These are phyloP conservation scores for Drosophila tanythrix DNA, from an alignment of 2,888 invertebrate genomes.

Conservation along the genomic window DNA sequence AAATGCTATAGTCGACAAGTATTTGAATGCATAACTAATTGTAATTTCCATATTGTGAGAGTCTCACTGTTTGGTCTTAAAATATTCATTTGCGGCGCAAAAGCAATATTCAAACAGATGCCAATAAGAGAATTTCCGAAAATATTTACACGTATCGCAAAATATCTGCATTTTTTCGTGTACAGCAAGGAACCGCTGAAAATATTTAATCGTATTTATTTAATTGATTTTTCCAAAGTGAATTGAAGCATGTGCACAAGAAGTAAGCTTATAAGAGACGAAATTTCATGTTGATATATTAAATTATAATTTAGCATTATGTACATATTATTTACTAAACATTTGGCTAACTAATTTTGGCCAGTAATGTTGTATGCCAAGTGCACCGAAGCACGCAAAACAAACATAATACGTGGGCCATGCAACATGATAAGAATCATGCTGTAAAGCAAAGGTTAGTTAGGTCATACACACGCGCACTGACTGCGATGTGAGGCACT, in stretches of 20 bases:
- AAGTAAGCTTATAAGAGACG: neutral
- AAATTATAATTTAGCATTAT: conserved; percentile 33
- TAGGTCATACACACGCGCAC: conserved; percentile 47
- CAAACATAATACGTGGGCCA: conserved; percentile 13
- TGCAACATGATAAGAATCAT: conserved; percentile 23
- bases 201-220: neutral
- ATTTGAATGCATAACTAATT: conserved; percentile 7
- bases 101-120: conserved; percentile 10
- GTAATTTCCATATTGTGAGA: conserved; percentile 10
- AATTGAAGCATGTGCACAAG: neutral
- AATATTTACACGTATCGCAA: conserved; percentile 16
- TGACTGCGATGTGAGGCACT: conserved; percentile 13
- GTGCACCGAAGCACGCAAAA: conserved; percentile 44
- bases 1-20: neutral
- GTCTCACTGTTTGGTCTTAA: neutral
- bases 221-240: conserved; percentile 4
- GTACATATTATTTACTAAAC: conserved; percentile 40
- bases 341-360: conserved; percentile 3
- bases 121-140: neutral
- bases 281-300: conserved; percentile 11
- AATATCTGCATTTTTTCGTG: conserved; percentile 18
- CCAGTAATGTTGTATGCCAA: conserved; percentile 19
- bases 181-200: neutral
- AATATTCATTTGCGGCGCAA: conserved; percentile 21
- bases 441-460: neutral